Evolutionary conservation across 2,113 vertebrate genomes (phyloP).

Genomic region (Shinisaurus crocodilurus): DNA sequence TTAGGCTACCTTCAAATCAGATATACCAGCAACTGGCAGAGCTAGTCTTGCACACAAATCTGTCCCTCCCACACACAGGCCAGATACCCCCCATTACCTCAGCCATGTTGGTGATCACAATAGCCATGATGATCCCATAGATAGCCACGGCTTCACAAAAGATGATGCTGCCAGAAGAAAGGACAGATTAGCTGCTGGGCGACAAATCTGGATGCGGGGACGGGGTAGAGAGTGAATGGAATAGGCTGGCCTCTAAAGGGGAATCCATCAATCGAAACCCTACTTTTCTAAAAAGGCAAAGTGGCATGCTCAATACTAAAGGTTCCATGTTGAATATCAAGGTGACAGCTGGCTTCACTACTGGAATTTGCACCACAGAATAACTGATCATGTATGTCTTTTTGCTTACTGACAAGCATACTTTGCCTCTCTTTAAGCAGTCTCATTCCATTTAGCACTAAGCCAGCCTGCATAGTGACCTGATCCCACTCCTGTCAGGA

Average conservation of each 20-base stretch:
- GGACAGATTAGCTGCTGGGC: constrained; percentile 10
- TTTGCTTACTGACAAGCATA: neutral
- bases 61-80: neutral
- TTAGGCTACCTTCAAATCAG: neutral
- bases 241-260: neutral
- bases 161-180: constrained; percentile 86
- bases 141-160: constrained; percentile 99
- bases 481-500: neutral
- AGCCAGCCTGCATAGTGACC: neutral
- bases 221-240: neutral
- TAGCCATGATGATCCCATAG: constrained; percentile 99
- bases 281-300: neutral
- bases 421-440: neutral
- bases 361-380: neutral
- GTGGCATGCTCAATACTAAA: neutral
- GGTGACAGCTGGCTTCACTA: neutral
- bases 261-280: neutral
- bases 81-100: constrained; percentile 83
- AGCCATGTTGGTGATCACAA: constrained; percentile 98
- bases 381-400: neutral
- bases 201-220: neutral
- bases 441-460: neutral
- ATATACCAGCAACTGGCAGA: neutral
- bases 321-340: neutral
- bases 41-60: neutral